These are phyloP conservation scores for Catalaphyllia jardinei DNA, from an alignment of 64 coral and sea anemone genomes.

Conservation along the genomic window DNA sequence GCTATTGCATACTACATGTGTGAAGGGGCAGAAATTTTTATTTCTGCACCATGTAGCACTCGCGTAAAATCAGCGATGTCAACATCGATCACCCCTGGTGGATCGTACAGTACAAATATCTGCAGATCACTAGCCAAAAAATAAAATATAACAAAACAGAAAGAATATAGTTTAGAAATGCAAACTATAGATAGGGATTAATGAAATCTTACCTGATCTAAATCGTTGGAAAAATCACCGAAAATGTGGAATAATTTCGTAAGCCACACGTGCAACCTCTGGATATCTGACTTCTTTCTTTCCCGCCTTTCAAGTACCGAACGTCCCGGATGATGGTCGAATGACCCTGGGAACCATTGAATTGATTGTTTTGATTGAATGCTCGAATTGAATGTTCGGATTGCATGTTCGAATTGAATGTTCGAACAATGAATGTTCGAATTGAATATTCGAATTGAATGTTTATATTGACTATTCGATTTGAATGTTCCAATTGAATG, in stretches of 20 bases:
- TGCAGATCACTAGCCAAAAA: no score
- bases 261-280: not conserved
- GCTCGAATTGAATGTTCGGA: not conserved
- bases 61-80: no score
- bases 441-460: not conserved
- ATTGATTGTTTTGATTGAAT: not conserved
- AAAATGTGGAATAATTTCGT: slow-evolving; percentile 1
- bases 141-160: not conserved
- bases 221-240: not conserved
- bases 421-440: not conserved
- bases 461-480: not conserved
- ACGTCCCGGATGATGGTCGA: not conserved
- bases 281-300: not conserved
- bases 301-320: not conserved
- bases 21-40: no score
- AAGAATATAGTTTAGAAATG: not conserved
- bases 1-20: no score
- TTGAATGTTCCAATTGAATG: not conserved
- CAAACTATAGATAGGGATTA: not conserved
- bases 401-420: not conserved
- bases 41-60: no score
- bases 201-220: not conserved
- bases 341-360: not conserved
- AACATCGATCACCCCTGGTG: no score
- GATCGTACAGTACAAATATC: no score